phyloP scores from a whole-genome alignment of 2,888 invertebrate genomes.

The Hemistola chrysoprasaria region DNA sequence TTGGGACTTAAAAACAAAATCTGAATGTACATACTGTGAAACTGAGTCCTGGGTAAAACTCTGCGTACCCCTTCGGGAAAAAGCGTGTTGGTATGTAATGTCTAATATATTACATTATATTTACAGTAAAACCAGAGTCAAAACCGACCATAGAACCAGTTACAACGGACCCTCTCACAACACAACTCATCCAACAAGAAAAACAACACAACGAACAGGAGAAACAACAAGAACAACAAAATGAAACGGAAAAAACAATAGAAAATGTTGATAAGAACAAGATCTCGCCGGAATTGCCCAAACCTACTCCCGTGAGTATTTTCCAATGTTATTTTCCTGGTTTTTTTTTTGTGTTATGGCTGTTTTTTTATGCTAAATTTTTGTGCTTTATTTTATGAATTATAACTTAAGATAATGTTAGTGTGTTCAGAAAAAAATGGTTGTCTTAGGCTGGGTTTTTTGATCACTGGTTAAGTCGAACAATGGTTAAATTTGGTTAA shows the following conservation, averaged over 20 bases:
- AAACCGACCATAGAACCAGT: conserved; percentile 42
- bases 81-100: no score
- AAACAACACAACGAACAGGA: conserved; percentile 1
- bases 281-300: conserved; percentile 54
- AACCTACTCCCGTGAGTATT: conserved; percentile 67
- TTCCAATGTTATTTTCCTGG: neutral
- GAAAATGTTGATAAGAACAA: conserved; percentile 1
- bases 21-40: no score
- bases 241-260: neutral
- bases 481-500: no score
- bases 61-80: no score
- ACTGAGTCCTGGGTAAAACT: no score
- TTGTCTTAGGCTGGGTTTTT: no score
- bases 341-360: conserved; percentile 28
- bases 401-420: conserved; percentile 3
- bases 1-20: no score
- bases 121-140: conserved; percentile 44
- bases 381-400: conserved; percentile 10
- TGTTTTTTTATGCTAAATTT: conserved; percentile 32
- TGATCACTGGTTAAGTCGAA: no score
- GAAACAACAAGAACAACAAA: conserved; percentile 3
- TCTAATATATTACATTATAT: neutral
- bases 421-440: no score
- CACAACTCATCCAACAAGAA: neutral
- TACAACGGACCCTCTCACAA: conserved; percentile 40